These are phyloP conservation scores for Anas platyrhynchos DNA, from an alignment of 2,113 vertebrate species.

Conservation along the genomic window DNA sequence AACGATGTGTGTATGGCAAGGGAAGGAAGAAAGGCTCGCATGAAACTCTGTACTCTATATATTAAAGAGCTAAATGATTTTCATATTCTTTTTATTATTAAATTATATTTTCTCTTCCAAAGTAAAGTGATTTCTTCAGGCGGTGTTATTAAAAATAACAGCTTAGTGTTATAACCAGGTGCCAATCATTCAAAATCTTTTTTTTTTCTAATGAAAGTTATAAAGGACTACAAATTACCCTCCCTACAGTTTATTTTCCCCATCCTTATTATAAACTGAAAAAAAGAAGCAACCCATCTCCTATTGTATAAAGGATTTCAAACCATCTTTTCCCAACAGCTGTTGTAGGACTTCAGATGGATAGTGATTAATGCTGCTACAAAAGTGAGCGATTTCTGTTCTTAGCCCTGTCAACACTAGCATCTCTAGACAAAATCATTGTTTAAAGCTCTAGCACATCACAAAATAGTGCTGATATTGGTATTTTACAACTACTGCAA, in stretches of 20 bases:
- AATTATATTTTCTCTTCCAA: conserved; percentile 49
- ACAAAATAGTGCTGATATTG: conserved; percentile 27
- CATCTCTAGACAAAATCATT: conserved; percentile 32
- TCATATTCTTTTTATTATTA: conserved; percentile 43
- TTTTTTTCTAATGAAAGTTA: neutral
- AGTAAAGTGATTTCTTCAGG: neutral
- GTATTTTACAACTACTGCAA: conserved; percentile 62
- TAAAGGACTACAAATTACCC: neutral
- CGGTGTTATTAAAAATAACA: conserved; percentile 20
- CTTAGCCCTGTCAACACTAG: conserved; percentile 17
- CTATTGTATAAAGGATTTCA: neutral
- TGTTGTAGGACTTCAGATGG: neutral
- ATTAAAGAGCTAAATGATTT: conserved; percentile 31
- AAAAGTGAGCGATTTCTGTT: neutral
- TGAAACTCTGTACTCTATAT: neutral
- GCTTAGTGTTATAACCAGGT: neutral
- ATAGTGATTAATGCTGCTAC: neutral
- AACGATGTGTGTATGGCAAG: accelerated
- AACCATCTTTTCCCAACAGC: neutral
- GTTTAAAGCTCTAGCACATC: conserved; percentile 49
- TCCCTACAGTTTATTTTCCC: neutral
- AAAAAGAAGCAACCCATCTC: neutral
- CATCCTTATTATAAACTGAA: neutral
- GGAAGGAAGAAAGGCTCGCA: neutral
- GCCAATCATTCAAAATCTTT: neutral